Conservation (phyloP, 64 coral and sea anemone species). For the Stichodactyla helianthus region DNA sequence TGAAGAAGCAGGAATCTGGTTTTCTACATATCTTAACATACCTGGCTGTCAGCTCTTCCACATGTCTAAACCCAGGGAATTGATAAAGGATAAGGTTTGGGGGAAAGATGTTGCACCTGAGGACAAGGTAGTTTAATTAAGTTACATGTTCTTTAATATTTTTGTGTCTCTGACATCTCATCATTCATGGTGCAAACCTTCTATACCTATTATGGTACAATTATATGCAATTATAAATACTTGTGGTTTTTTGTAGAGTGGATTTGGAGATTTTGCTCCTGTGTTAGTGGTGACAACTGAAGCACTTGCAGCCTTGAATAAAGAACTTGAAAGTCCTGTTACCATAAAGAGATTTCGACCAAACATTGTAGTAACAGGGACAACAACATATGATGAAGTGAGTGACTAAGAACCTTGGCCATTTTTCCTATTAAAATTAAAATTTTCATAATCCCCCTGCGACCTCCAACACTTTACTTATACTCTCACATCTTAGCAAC, state of each 20-base stretch:
- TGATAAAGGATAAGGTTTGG: slow-evolving; percentile 45
- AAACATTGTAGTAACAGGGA: slow-evolving; percentile 45
- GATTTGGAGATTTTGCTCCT: slow-evolving; percentile 46
- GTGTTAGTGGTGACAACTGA: slow-evolving; percentile 33
- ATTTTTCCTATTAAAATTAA: too few relatives aligned
- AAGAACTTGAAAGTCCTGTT: slow-evolving; percentile 25
- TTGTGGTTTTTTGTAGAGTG: slow-evolving; percentile 11
- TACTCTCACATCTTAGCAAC: too few relatives aligned
- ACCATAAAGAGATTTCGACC: slow-evolving; percentile 46
- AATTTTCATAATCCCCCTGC: too few relatives aligned
- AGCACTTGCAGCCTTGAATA: slow-evolving; percentile 47
- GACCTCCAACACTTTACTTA: too few relatives aligned
- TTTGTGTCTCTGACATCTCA: too few relatives aligned
- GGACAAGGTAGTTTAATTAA: slow-evolving; percentile 44
- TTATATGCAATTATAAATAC: not conserved
- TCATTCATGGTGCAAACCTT: too few relatives aligned
- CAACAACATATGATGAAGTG: slow-evolving; percentile 44
- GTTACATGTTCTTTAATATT: too few relatives aligned
- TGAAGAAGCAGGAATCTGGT: slow-evolving; percentile 62
- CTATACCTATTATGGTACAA: not conserved
- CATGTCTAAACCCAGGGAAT: slow-evolving; percentile 36
- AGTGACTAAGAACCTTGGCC: not conserved
- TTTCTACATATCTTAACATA: slow-evolving; percentile 59
- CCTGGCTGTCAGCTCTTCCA: slow-evolving; percentile 45
- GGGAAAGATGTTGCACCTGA: slow-evolving; percentile 37